Evolutionary conservation across 2,797 vertebrate genomes (phyloP), one percentile per base, ranked within the genome.

Genomic region (Enteromius viviparus): DNA sequence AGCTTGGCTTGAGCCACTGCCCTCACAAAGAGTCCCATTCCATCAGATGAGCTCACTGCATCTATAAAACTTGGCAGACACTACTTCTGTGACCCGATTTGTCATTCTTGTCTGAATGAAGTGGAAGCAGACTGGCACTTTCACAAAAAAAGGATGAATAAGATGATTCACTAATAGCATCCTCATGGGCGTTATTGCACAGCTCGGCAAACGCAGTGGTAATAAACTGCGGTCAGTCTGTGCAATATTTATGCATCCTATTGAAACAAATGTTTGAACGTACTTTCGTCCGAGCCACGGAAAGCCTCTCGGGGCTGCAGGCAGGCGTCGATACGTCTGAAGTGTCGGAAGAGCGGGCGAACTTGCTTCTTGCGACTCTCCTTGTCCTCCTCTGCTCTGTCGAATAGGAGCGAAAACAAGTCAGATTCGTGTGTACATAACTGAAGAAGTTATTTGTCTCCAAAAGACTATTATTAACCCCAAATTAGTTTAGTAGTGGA

Each of bases 271-370:
- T 0, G 0, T 14, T 29, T 12, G 45, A 58, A 93, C 97, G 89
- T 92, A 99, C 97, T 98, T 91, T 98, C 97, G 40, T 98, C 97
- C 0, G 97, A 98, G 83, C 97, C 97, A 9, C 97, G 96, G 91
- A 98, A 98, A 0, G 97, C 97, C 91, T 98, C 97, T 40, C 97
- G 92, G 1, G 97, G 97, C 93, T 99, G 97, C 89, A 98, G 93
- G 80, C 97, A 99, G 87, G 97, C 97, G 76, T 98, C 97, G 68
- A 98, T 98, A 66, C 97, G 96, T 74, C 97, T 95, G 89, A 98
- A 99, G 89, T 99, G 97, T 86, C 97, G 94, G 92, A 99, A 99
- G 2, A 98, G 94, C 0, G 97, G 97, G 71, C 98, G 97, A 37
- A 97, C 97, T 92, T 97, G 97, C 92, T 97, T 98, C 94, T 91